Evolutionary conservation across 2,888 invertebrate genomes (phyloP).

Genomic region (Ectobius pallidus): DNA sequence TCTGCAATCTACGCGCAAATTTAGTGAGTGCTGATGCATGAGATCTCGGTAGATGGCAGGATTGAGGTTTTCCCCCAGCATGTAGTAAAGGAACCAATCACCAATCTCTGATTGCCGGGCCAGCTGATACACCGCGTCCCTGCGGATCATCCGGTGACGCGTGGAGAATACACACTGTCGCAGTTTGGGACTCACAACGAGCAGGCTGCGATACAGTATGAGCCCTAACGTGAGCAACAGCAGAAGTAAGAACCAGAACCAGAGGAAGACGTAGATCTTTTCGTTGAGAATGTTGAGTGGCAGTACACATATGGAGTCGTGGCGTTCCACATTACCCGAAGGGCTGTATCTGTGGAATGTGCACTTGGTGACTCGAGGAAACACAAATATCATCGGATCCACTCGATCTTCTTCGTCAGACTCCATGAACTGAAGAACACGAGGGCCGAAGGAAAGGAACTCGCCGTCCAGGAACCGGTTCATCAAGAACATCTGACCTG

Average conservation of each 20-base stretch:
- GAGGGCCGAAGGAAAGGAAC: conserved; percentile 89
- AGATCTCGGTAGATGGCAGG: conserved; percentile 92
- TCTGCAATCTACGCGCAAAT: conserved; percentile 62
- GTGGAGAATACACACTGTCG: conserved; percentile 89
- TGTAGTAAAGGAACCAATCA: conserved; percentile 94
- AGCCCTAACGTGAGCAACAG: conserved; percentile 81
- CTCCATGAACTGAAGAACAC: conserved; percentile 89
- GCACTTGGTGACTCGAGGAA: conserved; percentile 94
- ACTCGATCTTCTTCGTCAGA: conserved; percentile 89
- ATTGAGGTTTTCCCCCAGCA: conserved; percentile 93
- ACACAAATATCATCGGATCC: conserved; percentile 93
- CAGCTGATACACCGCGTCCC: conserved; percentile 90
- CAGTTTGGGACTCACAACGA: conserved; percentile 87
- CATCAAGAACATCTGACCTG: conserved; percentile 96
- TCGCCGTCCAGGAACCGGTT: conserved; percentile 94
- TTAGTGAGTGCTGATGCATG: conserved; percentile 89
- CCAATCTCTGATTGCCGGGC: conserved; percentile 92
- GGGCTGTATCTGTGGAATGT: conserved; percentile 93
- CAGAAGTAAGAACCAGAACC: conserved; percentile 95
- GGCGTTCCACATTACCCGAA: conserved; percentile 75
- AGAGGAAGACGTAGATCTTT: conserved; percentile 93
- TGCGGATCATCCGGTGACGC: conserved; percentile 83
- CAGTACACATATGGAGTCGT: conserved; percentile 88
- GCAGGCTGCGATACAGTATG: conserved; percentile 80
- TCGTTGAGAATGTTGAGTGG: conserved; percentile 95